Evolutionary conservation across 2,888 invertebrate species (phyloP), one percentile per base, ranked within the genome.

Genomic region (Hipparchia sbordonii): DNA sequence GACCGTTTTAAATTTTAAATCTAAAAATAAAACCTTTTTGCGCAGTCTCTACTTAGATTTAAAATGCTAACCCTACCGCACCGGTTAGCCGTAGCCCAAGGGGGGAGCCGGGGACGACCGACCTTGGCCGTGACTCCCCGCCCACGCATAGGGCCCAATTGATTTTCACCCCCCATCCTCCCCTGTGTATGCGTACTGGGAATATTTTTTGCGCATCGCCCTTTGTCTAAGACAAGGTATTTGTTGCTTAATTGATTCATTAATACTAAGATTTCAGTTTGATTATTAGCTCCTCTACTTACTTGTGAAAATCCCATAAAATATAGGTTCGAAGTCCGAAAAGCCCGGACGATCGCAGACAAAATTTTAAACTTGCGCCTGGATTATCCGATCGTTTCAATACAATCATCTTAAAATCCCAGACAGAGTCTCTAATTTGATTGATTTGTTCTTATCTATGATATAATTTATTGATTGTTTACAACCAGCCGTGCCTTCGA

Each of bases 111-210:
- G 81, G 80, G 79, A 83, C 86, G 85, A 82, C 86, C 87, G 92
- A 93, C 93, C 93, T 93, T 93, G 93, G 91, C 93, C 93, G 89
- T 93, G 93, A 93, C 93, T 92, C 86, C 89, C 86, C 85, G 82
- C 79, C 80, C 79, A 83, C 84, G 86, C 83, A 85, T 87, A 82
- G 80, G 83, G 80, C 82, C 80, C 84, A 90, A 91, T 89, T 88
- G 88, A 90, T 91, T 91, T 88, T 88, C 81, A 78, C 80, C 78
- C 81, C 81, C 71, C 69, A 73, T 71, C 70, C 65, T 62, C 71
- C 76, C 76, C 67, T 48, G 48, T 66, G 68, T 51, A 66, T 80
- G 77, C 72, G 79, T 79, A 79, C 74, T 76, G 73, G 75, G 76
- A 77, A 81, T 78, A 77, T 79, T 48, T 76, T 77, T 78, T 79